phyloP scores from a whole-genome alignment of 2,797 vertebrate genomes.

The Paedocypris micromegethes region DNA sequence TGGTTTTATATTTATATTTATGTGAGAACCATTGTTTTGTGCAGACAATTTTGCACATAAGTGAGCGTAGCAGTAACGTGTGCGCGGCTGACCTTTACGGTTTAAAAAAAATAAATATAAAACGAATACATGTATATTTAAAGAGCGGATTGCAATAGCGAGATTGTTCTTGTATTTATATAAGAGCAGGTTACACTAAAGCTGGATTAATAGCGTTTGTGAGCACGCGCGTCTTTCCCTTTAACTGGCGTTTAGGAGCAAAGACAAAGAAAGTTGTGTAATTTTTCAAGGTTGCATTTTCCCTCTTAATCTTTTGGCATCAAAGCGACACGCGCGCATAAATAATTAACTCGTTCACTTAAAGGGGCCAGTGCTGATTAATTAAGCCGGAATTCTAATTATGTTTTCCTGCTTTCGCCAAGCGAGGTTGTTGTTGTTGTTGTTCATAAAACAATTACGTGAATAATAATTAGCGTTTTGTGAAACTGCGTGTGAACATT shows the following conservation, averaged over 20 bases:
- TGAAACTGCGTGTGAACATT: conserved; percentile 28
- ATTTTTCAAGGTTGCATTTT: conserved; percentile 56
- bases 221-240: conserved; percentile 50
- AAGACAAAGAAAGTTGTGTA: conserved; percentile 54
- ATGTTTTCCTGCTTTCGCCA: conserved; percentile 74
- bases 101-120: too few species aligned
- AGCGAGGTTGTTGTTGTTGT: conserved; percentile 65
- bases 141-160: too few species aligned
- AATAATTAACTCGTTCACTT: conserved; percentile 80
- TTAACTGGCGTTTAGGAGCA: conserved; percentile 73
- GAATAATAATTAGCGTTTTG: conserved; percentile 63
- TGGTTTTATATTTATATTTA: too few species aligned
- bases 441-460: conserved; percentile 70
- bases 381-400: conserved; percentile 81
- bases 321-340: conserved; percentile 80
- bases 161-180: too few species aligned
- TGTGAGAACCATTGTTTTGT: too few species aligned
- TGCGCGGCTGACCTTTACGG: too few species aligned
- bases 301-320: conserved; percentile 76
- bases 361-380: conserved; percentile 77
- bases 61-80: too few species aligned
- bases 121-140: too few species aligned
- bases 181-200: too few species aligned
- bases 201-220: conserved; percentile 1
- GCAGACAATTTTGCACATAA: too few species aligned